These are phyloP conservation scores for Chondrosia reniformis DNA, from an alignment of 37 sponge, comb jelly and placozoan genomes.

Conservation along the genomic window DNA sequence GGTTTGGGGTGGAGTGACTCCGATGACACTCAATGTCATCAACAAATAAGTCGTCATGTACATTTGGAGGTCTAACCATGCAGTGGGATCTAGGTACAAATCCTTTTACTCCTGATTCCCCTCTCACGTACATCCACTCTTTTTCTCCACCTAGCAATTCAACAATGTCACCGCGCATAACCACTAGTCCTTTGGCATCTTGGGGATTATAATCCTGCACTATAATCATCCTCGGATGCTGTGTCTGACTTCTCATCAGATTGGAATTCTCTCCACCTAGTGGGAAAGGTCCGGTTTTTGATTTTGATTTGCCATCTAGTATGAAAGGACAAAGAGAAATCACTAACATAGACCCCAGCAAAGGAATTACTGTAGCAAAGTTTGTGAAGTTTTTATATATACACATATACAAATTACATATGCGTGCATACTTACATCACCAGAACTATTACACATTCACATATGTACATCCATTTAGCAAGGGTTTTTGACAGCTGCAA, in stretches of 20 bases:
- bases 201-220: background rate
- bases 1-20: background rate
- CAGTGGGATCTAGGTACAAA: slow-evolving; percentile 51
- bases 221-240: background rate
- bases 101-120: slow-evolving; percentile 57
- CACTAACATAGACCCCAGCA: no score
- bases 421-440: no score
- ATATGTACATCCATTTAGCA: no score
- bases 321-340: background rate
- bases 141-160: slow-evolving; percentile 54
- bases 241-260: background rate
- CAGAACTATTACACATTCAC: no score
- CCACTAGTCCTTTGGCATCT: slow-evolving; percentile 40
- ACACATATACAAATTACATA: no score
- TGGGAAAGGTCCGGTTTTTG: slow-evolving; percentile 7
- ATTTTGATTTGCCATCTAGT: background rate
- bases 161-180: slow-evolving; percentile 59
- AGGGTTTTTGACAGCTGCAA: no score
- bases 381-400: no score
- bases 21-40: background rate
- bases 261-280: background rate
- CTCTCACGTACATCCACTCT: slow-evolving; percentile 47
- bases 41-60: background rate
- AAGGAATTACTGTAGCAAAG: no score
- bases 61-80: slow-evolving; percentile 8